Percentiles rank a stretch among this genome's conserved stretches.
Conservation (phyloP, 53 echinoderm and acorn worm species). For the Glandiceps talaboti region DNA sequence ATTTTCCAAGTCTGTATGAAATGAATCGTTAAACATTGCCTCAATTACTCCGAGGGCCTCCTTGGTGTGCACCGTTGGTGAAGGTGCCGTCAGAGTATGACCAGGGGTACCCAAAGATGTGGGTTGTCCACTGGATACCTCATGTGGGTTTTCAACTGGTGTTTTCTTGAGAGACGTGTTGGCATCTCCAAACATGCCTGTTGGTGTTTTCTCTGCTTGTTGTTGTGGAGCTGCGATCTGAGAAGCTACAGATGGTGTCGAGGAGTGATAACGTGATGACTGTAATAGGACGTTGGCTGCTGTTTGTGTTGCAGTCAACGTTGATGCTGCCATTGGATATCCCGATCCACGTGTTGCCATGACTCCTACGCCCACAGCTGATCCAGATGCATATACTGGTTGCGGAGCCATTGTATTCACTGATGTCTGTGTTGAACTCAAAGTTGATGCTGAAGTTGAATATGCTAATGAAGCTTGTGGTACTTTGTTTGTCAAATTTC, state of each 20-base stretch:
- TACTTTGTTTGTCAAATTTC: too few relatives aligned
- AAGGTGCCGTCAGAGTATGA: slow-evolving; percentile 46
- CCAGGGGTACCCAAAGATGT: slow-evolving; percentile 52
- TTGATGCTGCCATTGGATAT: too few relatives aligned
- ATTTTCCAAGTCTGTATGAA: slow-evolving; percentile 20
- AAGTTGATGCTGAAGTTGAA: too few relatives aligned
- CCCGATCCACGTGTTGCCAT: too few relatives aligned
- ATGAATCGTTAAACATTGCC: slow-evolving; percentile 71
- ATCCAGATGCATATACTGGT: too few relatives aligned
- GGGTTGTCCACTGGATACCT: background rate
- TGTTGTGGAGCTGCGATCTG: slow-evolving; percentile 18
- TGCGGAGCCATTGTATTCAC: too few relatives aligned
- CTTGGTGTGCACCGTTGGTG: slow-evolving; percentile 90
- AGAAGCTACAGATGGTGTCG: slow-evolving; percentile 5
- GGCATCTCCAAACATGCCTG: background rate
- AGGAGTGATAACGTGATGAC: too few relatives aligned
- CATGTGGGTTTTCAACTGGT: background rate
- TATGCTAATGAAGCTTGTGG: too few relatives aligned
- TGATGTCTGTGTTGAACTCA: too few relatives aligned
- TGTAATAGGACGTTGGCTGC: too few relatives aligned
- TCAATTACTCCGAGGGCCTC: slow-evolving; percentile 65
- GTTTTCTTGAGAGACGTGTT: background rate
- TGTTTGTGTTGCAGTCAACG: too few relatives aligned
- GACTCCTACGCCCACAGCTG: too few relatives aligned
- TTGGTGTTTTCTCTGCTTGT: slow-evolving; percentile 8